phyloP scores from a whole-genome alignment of 2,113 vertebrate species.

The Anthoscopus minutus region DNA sequence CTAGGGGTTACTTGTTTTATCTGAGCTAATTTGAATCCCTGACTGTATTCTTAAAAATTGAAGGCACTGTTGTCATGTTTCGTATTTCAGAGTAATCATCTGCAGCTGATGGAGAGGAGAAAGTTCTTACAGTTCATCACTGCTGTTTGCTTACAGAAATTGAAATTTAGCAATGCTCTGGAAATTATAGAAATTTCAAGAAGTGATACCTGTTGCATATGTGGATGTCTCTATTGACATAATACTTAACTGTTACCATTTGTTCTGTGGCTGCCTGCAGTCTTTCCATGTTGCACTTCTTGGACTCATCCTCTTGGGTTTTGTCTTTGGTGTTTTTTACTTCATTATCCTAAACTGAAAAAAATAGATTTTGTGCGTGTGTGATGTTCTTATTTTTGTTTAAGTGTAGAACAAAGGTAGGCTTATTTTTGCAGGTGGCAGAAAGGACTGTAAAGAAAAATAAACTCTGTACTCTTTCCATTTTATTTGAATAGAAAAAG shows the following conservation, averaged over 20 bases:
- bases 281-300: neutral
- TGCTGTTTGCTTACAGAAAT: neutral
- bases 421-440: neutral
- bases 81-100: neutral
- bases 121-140: neutral
- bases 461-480: neutral
- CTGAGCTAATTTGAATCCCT: neutral
- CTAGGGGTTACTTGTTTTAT: neutral
- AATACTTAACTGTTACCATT: neutral
- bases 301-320: neutral
- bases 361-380: neutral
- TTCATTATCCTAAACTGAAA: neutral
- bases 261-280: fast-evolving
- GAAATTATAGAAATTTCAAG: neutral
- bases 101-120: neutral
- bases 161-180: neutral
- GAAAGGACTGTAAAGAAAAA: neutral
- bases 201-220: neutral
- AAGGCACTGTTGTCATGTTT: neutral
- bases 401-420: neutral
- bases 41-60: neutral
- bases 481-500: neutral
- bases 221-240: neutral
- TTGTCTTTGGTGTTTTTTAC: neutral
- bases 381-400: neutral